Evolutionary conservation across 2,888 invertebrate species (phyloP).

Genomic region (Cheilosia vernalis): DNA sequence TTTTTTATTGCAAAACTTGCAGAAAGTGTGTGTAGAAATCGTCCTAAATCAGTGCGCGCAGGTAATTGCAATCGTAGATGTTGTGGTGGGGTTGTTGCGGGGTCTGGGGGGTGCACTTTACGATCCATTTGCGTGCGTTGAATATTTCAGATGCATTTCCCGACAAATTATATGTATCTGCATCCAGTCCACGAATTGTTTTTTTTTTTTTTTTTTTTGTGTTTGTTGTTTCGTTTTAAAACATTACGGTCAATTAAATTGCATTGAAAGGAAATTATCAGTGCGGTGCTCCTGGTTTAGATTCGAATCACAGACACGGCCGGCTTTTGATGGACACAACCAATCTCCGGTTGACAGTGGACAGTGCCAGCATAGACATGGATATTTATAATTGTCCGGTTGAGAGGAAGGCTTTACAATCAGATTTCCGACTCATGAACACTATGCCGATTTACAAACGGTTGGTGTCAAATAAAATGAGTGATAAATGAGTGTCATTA

Average conservation of each 20-base stretch:
- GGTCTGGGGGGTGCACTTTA: constrained; percentile 26
- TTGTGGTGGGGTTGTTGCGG: background rate
- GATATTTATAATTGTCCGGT: constrained; percentile 43
- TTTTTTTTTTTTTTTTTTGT: too few relatives aligned
- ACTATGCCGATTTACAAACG: background rate
- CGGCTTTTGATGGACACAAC: constrained; percentile 10
- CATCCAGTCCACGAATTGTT: constrained; percentile 6
- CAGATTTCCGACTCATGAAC: constrained; percentile 19
- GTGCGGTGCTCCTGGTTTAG: constrained; percentile 56
- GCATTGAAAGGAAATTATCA: constrained; percentile 42
- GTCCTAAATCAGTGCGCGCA: constrained; percentile 57
- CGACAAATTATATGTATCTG: background rate
- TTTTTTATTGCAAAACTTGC: constrained; percentile 16
- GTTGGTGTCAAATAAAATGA: constrained; percentile 48
- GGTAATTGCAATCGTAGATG: constrained; percentile 42
- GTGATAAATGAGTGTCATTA: constrained; percentile 61
- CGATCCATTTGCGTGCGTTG: constrained; percentile 64
- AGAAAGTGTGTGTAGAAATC: constrained; percentile 57
- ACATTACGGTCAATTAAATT: constrained; percentile 64
- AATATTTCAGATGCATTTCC: constrained; percentile 45
- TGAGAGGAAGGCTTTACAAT: constrained; percentile 4
- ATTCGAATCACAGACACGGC: constrained; percentile 38
- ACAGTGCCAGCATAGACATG: background rate
- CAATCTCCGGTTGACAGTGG: constrained; percentile 11
- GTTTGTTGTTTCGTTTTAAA: constrained; percentile 15